phyloP scores from a whole-genome alignment of 2,888 invertebrate genomes.

The Exocentrus adspersus region DNA sequence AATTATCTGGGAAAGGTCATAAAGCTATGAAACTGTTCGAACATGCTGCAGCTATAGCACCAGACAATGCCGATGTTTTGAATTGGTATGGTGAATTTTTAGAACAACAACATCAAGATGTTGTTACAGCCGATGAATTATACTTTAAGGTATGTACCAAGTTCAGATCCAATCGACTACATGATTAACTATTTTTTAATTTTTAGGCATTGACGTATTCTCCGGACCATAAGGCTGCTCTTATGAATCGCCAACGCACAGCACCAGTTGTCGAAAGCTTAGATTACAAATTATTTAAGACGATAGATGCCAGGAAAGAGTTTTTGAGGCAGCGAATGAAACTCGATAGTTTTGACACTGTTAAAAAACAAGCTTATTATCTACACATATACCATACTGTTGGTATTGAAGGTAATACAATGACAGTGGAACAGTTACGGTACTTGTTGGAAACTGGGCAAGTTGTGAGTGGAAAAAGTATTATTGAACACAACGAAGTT shows the following conservation, averaged over 20 bases:
- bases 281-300: slow-evolving; percentile 80
- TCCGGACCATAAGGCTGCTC: slow-evolving; percentile 83
- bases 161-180: too few species aligned
- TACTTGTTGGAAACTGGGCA: slow-evolving; percentile 91
- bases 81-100: slow-evolving; percentile 93
- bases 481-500: slow-evolving; percentile 97
- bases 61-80: slow-evolving; percentile 90
- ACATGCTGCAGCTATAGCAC: slow-evolving; percentile 91
- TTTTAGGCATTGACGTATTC: slow-evolving; percentile 80
- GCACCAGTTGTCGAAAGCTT: slow-evolving; percentile 89
- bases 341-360: slow-evolving; percentile 82
- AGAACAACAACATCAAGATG: slow-evolving; percentile 84
- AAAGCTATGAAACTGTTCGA: slow-evolving; percentile 88
- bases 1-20: slow-evolving; percentile 80
- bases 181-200: slow-evolving; percentile 25
- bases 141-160: slow-evolving; percentile 79
- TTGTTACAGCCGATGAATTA: slow-evolving; percentile 89
- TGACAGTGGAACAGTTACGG: slow-evolving; percentile 91
- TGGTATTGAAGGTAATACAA: slow-evolving; percentile 97
- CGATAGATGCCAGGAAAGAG: slow-evolving; percentile 87
- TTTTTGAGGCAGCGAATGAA: slow-evolving; percentile 81
- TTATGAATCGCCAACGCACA: slow-evolving; percentile 84
- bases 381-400: slow-evolving; percentile 95
- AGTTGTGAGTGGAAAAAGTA: slow-evolving; percentile 89
- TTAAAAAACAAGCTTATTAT: slow-evolving; percentile 95